Percentiles rank a stretch among this genome's conserved stretches.
phyloP scores from a whole-genome alignment of 2,888 invertebrate species.

The Polydrusus tereticollis region DNA sequence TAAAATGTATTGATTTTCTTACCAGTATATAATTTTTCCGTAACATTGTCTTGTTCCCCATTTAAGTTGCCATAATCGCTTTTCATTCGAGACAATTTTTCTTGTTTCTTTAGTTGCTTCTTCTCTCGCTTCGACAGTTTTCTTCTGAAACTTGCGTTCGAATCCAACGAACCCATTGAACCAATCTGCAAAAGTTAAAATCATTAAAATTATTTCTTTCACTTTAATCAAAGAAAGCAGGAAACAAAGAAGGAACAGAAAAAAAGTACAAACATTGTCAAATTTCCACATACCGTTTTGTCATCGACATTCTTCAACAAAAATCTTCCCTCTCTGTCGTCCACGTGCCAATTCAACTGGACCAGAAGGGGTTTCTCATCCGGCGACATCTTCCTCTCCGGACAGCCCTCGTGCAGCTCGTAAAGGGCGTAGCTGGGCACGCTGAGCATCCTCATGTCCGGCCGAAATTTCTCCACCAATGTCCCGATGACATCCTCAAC shows the following conservation, averaged over 20 bases:
- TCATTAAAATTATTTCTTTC: neutral
- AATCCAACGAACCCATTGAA: conserved; percentile 78
- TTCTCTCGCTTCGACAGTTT: conserved; percentile 98
- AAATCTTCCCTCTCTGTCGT: conserved; percentile 98
- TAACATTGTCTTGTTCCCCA: conserved; percentile 83
- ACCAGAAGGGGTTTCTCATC: conserved; percentile 96
- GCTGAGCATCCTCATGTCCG: conserved; percentile 97
- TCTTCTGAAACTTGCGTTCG: conserved; percentile 87
- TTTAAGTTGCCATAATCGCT: conserved; percentile 74
- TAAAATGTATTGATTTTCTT: conserved; percentile 1
- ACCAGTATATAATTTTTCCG: conserved; percentile 93
- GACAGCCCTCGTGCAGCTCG: conserved; percentile 77
- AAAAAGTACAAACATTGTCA: neutral
- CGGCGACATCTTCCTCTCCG: conserved; percentile 88
- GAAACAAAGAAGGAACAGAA: neutral
- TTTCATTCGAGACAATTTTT: conserved; percentile 85
- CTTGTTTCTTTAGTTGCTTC: conserved; percentile 96
- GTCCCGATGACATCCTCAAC: conserved; percentile 97
- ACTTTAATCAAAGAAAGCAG: too few species aligned
- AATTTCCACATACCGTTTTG: conserved; percentile 74
- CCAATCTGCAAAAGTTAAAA: conserved; percentile 68
- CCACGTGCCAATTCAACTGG: conserved; percentile 99
- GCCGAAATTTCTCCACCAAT: conserved; percentile 98
- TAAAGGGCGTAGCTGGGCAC: conserved; percentile 81
- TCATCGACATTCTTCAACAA: conserved; percentile 90